A percentile compares a stretch with the other conserved stretches of the same genome.
Evolutionary conservation across 2,888 invertebrate genomes (phyloP).

Genomic region (Bellardia pandia): DNA sequence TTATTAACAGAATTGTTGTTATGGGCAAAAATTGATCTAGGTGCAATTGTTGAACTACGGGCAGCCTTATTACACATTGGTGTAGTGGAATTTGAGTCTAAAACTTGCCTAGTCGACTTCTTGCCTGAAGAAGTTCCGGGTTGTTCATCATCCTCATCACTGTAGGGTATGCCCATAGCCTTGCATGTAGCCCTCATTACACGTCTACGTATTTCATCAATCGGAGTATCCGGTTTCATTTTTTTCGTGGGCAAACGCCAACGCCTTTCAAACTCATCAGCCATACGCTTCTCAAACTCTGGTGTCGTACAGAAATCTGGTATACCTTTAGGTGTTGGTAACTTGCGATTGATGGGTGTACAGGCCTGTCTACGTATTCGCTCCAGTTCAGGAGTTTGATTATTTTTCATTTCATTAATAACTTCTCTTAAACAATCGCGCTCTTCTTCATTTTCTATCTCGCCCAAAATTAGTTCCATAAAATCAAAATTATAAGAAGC

Average conservation of each 20-base stretch:
- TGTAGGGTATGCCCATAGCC: slow-evolving; percentile 79
- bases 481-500: slow-evolving; percentile 76
- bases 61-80: slow-evolving; percentile 53
- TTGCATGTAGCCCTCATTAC: slow-evolving; percentile 81
- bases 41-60: slow-evolving; percentile 39
- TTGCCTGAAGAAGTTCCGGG: slow-evolving; percentile 62
- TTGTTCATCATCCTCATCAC: slow-evolving; percentile 65
- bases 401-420: slow-evolving; percentile 81
- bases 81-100: slow-evolving; percentile 45
- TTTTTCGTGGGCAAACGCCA: slow-evolving; percentile 82
- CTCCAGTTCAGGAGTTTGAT: slow-evolving; percentile 82
- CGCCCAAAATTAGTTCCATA: slow-evolving; percentile 79
- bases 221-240: slow-evolving; percentile 81
- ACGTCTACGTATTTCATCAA: slow-evolving; percentile 80
- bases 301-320: slow-evolving; percentile 83
- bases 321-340: slow-evolving; percentile 79
- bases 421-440: slow-evolving; percentile 81
- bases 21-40: slow-evolving; percentile 72
- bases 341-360: slow-evolving; percentile 80
- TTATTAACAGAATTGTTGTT: slow-evolving; percentile 30
- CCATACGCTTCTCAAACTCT: slow-evolving; percentile 82
- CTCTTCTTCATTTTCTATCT: slow-evolving; percentile 80
- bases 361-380: slow-evolving; percentile 81
- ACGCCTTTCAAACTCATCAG: slow-evolving; percentile 82
- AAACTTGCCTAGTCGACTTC: slow-evolving; percentile 37